phyloP scores from a whole-genome alignment of 2,113 vertebrate species.

The Dermatemys mawii region DNA sequence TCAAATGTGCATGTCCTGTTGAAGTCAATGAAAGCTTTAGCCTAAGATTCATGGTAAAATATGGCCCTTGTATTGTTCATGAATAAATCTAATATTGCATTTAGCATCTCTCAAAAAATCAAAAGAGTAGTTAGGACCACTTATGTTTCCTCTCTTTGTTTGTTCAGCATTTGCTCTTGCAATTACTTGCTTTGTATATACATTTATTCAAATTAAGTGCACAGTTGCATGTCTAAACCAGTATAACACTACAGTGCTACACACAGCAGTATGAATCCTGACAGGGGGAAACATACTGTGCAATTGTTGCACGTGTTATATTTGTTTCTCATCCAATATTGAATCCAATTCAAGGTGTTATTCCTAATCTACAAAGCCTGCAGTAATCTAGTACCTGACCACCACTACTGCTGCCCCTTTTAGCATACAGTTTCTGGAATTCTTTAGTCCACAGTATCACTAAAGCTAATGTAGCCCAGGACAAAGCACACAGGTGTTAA shows the following conservation, averaged over 20 bases:
- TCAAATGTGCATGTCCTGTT: not conserved
- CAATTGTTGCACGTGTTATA: fast-evolving
- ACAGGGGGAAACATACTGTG: fast-evolving
- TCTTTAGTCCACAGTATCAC: not conserved
- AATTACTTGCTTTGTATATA: not conserved
- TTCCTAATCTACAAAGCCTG: not conserved
- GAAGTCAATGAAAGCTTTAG: not conserved
- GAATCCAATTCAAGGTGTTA: fast-evolving
- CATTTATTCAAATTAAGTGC: not conserved
- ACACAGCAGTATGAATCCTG: fast-evolving
- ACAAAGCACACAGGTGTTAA: not conserved
- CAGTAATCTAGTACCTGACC: not conserved
- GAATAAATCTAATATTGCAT: not conserved
- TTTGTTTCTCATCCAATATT: fast-evolving
- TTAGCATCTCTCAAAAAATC: not conserved
- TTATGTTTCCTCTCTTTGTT: not conserved
- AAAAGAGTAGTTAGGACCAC: not conserved
- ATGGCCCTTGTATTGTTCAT: fast-evolving
- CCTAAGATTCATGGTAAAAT: not conserved
- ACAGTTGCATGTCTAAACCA: not conserved
- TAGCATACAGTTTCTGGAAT: not conserved
- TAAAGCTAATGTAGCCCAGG: not conserved
- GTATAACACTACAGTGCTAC: not conserved
- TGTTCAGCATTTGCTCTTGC: not conserved
- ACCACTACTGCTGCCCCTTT: not conserved